Conservation (phyloP, 2,113 vertebrate species). For the Cranoglanis bouderius region DNA sequence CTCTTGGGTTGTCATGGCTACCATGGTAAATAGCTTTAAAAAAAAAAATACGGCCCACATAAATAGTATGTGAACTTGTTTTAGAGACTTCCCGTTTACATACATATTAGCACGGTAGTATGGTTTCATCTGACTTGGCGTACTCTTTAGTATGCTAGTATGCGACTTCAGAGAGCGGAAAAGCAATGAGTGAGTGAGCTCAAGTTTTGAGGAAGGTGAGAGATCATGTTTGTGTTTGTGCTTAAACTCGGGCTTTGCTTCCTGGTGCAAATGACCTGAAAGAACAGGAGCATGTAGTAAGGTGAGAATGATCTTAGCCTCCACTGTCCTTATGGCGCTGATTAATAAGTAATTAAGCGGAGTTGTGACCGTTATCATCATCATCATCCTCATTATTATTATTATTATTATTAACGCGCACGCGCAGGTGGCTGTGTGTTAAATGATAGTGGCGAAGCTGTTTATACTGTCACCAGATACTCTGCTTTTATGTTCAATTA, state of each 20-base stretch:
- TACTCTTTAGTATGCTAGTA: background rate
- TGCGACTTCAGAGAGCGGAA: background rate
- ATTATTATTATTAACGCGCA: background rate
- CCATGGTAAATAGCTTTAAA: background rate
- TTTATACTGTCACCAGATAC: background rate
- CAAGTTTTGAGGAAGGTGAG: background rate
- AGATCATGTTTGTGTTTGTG: background rate
- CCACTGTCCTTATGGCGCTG: slow-evolving; percentile 3
- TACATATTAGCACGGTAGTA: background rate
- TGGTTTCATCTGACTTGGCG: background rate
- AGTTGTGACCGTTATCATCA: background rate
- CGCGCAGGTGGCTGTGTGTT: background rate
- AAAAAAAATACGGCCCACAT: too few relatives aligned
- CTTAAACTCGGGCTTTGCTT: background rate
- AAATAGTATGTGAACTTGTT: background rate
- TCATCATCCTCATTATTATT: background rate
- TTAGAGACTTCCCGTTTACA: background rate
- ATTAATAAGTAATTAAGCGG: slow-evolving; percentile 8
- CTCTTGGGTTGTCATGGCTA: background rate
- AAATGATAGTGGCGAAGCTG: background rate
- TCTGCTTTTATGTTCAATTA: background rate
- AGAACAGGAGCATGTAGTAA: background rate
- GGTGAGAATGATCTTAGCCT: background rate
- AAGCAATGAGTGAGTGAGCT: background rate
- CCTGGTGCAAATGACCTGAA: background rate